These are phyloP conservation scores for Pecten maximus DNA, from an alignment of 2,888 invertebrate species.

Conservation along the genomic window DNA sequence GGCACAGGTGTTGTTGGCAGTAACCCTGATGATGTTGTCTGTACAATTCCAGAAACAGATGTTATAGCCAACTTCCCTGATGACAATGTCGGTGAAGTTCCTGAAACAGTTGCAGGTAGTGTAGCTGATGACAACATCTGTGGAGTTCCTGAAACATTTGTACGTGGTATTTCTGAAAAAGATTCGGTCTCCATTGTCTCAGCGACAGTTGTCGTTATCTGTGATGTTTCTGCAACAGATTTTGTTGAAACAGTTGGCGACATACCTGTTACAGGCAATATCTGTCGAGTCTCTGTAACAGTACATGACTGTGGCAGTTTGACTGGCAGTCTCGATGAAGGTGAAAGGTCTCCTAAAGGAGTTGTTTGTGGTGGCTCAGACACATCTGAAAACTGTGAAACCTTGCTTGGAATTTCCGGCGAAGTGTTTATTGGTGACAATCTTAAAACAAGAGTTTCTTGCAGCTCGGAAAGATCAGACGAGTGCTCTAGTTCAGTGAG, in stretches of 20 bases:
- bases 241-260: background rate
- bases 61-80: background rate
- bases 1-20: background rate
- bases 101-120: background rate
- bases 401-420: background rate
- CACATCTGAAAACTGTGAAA: background rate
- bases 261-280: background rate
- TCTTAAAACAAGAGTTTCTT: background rate
- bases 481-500: background rate
- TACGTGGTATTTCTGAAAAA: conserved; percentile 8
- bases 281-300: background rate
- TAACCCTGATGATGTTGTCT: background rate
- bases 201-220: background rate
- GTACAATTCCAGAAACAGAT: background rate
- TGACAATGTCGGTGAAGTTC: background rate
- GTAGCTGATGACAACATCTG: background rate
- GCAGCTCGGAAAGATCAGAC: background rate
- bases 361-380: background rate
- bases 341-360: background rate
- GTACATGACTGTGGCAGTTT: background rate
- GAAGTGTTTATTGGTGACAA: background rate
- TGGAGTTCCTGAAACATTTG: background rate
- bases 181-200: background rate
- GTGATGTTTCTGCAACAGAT: background rate
- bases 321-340: background rate